These are phyloP conservation scores for Diaprepes abbreviatus DNA, from an alignment of 2,888 invertebrate species.

Conservation along the genomic window DNA sequence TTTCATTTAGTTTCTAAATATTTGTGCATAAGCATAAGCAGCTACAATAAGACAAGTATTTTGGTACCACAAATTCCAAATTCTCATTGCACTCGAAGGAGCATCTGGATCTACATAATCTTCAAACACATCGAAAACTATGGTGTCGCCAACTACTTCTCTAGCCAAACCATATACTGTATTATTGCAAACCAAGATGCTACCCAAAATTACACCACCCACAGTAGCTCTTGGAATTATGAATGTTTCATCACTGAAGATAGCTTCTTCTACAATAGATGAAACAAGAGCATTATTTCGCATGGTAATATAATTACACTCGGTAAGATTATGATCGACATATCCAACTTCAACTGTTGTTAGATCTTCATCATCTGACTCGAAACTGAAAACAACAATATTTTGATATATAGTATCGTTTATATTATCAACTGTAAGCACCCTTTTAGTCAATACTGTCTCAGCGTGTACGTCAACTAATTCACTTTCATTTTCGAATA, in stretches of 20 bases:
- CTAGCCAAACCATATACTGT: slow-evolving; percentile 53
- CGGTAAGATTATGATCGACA: slow-evolving; percentile 18
- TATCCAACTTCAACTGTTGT: slow-evolving; percentile 15
- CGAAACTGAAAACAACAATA: slow-evolving; percentile 21
- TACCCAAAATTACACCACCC: slow-evolving; percentile 46
- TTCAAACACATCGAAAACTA: slow-evolving; percentile 40
- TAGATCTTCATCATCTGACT: background rate
- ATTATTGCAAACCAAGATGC: slow-evolving; percentile 52
- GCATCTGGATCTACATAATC: background rate
- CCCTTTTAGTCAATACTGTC: slow-evolving; percentile 16
- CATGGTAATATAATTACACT: slow-evolving; percentile 40
- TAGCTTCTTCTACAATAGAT: slow-evolving; percentile 9
- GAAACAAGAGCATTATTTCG: slow-evolving; percentile 20
- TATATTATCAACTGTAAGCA: slow-evolving; percentile 2
- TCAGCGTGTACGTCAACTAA: slow-evolving; percentile 26
- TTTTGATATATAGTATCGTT: slow-evolving; percentile 29
- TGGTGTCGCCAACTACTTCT: slow-evolving; percentile 29
- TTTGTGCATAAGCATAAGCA: too few species aligned
- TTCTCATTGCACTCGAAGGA: background rate
- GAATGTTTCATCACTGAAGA: slow-evolving; percentile 8
- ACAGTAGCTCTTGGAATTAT: slow-evolving; percentile 2
- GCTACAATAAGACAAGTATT: background rate
- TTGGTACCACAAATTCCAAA: background rate
- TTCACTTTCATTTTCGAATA: slow-evolving; percentile 25
- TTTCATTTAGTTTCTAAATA: too few species aligned